phyloP scores from a whole-genome alignment of 2,888 invertebrate species.

The Cheilosia pagana region DNA sequence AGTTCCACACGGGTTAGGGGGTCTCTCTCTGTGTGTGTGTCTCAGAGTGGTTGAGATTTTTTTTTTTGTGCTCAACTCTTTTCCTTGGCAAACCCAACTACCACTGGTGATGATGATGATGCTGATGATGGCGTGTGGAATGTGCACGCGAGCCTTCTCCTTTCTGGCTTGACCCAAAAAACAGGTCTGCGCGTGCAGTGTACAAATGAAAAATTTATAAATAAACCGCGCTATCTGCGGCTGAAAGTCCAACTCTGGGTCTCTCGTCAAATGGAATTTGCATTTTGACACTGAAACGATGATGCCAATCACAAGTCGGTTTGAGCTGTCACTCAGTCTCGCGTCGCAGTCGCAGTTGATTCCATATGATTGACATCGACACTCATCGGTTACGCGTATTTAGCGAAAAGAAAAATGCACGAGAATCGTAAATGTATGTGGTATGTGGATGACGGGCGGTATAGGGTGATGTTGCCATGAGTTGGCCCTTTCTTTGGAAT shows the following conservation, averaged over 20 bases:
- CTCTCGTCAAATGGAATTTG: constrained; percentile 63
- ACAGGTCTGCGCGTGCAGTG: background rate
- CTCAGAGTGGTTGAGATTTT: constrained; percentile 24
- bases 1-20: constrained; percentile 78
- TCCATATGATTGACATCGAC: constrained; percentile 74
- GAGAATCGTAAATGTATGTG: constrained; percentile 38
- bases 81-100: constrained; percentile 27
- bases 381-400: constrained; percentile 74
- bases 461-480: constrained; percentile 39
- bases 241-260: constrained; percentile 21
- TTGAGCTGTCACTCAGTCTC: constrained; percentile 62
- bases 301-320: constrained; percentile 73
- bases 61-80: constrained; percentile 1
- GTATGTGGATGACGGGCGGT: background rate
- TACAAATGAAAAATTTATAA: constrained; percentile 2
- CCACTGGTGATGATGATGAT: constrained; percentile 4
- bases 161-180: constrained; percentile 45
- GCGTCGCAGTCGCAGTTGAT: constrained; percentile 62
- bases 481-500: background rate
- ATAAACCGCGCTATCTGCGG: constrained; percentile 10
- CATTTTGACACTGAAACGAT: constrained; percentile 67
- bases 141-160: background rate
- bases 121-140: constrained; percentile 25
- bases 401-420: constrained; percentile 47
- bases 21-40: background rate